phyloP scores from a whole-genome alignment of 2,888 invertebrate species.

The Biston stratarius region DNA sequence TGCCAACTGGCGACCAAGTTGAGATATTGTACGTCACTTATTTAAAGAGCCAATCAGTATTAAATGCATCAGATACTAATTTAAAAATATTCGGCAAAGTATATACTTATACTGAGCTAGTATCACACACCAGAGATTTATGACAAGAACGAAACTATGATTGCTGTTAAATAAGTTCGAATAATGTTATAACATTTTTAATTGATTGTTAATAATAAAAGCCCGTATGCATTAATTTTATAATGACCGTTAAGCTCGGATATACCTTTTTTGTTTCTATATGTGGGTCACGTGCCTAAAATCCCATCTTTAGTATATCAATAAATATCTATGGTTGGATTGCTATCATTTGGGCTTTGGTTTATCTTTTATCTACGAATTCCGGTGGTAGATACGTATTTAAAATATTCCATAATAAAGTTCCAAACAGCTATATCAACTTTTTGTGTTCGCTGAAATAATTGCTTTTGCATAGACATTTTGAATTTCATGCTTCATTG shows the following conservation, averaged over 20 bases:
- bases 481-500: conserved; percentile 33
- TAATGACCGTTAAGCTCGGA: conserved; percentile 38
- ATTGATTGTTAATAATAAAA: conserved; percentile 10
- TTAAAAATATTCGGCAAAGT: too few species aligned
- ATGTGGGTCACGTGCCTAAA: conserved; percentile 64
- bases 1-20: conserved; percentile 48
- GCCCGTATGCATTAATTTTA: conserved; percentile 35
- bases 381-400: conserved; percentile 38
- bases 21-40: conserved; percentile 43
- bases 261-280: conserved; percentile 45
- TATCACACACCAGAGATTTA: too few species aligned
- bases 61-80: too few species aligned
- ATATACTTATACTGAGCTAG: too few species aligned
- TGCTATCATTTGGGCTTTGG: conserved; percentile 15
- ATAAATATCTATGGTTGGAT: conserved; percentile 4
- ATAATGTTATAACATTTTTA: too few species aligned
- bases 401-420: conserved; percentile 4
- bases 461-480: conserved; percentile 34
- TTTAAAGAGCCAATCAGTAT: background rate
- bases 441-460: conserved; percentile 21
- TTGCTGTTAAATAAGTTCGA: background rate
- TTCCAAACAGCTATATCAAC: too few species aligned
- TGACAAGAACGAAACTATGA: too few species aligned
- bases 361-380: conserved; percentile 29
- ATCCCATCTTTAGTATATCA: conserved; percentile 35